These are phyloP conservation scores for Blastobasis adustella DNA, from an alignment of 2,888 invertebrate genomes.

Conservation along the genomic window DNA sequence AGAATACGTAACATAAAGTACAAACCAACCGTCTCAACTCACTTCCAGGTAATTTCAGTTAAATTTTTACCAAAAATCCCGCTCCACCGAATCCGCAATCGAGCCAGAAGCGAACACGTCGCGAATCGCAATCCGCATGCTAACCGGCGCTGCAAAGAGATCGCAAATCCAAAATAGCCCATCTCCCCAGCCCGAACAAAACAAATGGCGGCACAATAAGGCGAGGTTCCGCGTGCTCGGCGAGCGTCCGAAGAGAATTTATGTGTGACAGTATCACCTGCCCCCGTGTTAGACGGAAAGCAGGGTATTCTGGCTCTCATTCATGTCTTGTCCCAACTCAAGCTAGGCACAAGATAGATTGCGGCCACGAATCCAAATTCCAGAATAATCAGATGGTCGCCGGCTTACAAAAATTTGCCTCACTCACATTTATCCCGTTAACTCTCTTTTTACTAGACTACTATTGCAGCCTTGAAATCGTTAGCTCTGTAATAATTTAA, in stretches of 20 bases:
- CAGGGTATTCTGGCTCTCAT: conserved; percentile 28
- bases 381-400: no score
- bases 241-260: conserved; percentile 50
- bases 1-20: no score
- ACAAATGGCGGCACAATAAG: conserved; percentile 61
- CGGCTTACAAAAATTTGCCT: no score
- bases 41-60: no score
- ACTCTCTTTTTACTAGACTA: no score
- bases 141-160: conserved; percentile 31
- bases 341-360: background rate
- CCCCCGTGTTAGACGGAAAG: conserved; percentile 31
- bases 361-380: background rate
- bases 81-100: background rate
- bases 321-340: conserved; percentile 22
- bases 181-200: conserved; percentile 48
- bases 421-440: no score
- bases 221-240: conserved; percentile 64
- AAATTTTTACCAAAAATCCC: background rate
- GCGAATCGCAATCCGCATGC: conserved; percentile 1
- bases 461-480: no score
- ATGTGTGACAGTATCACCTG: conserved; percentile 51
- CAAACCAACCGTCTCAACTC: no score
- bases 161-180: conserved; percentile 59
- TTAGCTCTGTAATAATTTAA: no score
- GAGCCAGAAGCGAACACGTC: background rate